Evolutionary conservation across 2,888 invertebrate genomes (phyloP).

Genomic region (Diarsia dahlii): DNA sequence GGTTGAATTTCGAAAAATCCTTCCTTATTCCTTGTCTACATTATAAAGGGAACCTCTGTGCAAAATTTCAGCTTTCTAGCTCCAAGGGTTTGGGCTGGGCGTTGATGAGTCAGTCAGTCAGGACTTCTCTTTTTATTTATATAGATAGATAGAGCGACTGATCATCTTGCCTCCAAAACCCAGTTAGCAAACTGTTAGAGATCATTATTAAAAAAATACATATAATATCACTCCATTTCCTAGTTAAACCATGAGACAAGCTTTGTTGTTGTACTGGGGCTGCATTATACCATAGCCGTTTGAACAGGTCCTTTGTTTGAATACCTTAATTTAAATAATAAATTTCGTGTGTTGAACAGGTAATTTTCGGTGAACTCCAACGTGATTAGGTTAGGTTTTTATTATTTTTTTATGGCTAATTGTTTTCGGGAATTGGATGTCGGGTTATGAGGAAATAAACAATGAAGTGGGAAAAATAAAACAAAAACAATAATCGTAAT

Average conservation of each 20-base stretch:
- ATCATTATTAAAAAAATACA: neutral
- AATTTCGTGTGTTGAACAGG: conserved; percentile 60
- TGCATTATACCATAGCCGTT: conserved; percentile 61
- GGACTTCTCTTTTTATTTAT: too few relatives aligned
- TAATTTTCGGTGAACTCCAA: conserved; percentile 52
- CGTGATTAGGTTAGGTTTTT: conserved; percentile 50
- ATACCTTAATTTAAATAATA: conserved; percentile 72
- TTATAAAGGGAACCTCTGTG: too few relatives aligned
- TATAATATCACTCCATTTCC: conserved; percentile 18
- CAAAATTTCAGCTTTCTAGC: too few relatives aligned
- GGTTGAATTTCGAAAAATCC: too few relatives aligned
- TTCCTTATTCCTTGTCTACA: too few relatives aligned
- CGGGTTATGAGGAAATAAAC: conserved; percentile 22
- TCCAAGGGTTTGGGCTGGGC: too few relatives aligned
- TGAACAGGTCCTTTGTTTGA: conserved; percentile 68
- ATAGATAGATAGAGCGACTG: neutral
- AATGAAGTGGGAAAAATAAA: conserved; percentile 9
- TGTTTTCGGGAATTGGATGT: conserved; percentile 50
- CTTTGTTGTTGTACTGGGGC: conserved; percentile 63
- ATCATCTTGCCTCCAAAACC: neutral
- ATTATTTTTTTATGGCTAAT: conserved; percentile 55
- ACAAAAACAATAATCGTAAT: neutral
- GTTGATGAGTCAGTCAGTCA: too few relatives aligned
- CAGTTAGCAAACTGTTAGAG: neutral
- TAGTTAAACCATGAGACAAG: conserved; percentile 10